Conservation (phyloP, 2,797 vertebrate genomes). For the Macropus fuliginosus region DNA sequence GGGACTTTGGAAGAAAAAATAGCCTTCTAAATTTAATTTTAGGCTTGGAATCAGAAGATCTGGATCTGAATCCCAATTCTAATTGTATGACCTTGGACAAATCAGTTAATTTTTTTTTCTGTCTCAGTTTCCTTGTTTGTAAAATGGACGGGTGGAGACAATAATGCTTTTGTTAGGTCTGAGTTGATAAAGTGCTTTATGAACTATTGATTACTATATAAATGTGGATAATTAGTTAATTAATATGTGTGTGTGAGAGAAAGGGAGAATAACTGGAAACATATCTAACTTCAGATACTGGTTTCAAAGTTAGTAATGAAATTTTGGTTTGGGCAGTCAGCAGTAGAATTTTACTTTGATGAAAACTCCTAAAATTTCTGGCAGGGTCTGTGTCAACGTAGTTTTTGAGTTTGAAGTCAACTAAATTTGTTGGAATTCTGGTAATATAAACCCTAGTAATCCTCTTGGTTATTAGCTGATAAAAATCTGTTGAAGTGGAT, state of each 20-base stretch:
- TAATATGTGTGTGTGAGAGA: constrained; percentile 39
- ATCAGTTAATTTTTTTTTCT: neutral
- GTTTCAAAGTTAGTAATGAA: constrained; percentile 75
- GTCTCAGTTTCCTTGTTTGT: neutral
- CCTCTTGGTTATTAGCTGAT: neutral
- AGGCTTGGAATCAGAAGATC: neutral
- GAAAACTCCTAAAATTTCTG: constrained; percentile 55
- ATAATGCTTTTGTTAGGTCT: neutral
- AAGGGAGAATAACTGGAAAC: constrained; percentile 43
- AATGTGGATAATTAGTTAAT: neutral
- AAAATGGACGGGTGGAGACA: neutral
- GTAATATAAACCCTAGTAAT: constrained; percentile 14
- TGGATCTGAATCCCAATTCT: constrained; percentile 11
- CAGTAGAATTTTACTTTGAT: constrained; percentile 73
- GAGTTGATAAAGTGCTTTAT: neutral
- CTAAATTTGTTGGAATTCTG: constrained; percentile 44
- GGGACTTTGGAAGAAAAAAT: neutral
- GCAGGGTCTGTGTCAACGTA: constrained; percentile 63
- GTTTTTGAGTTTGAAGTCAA: constrained; percentile 60
- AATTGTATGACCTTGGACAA: neutral
- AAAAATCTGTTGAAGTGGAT: neutral
- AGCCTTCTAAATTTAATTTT: neutral
- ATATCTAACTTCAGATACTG: constrained; percentile 59
- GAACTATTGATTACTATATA: neutral
- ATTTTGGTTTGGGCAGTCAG: constrained; percentile 74